phyloP scores from a whole-genome alignment of 2,888 invertebrate genomes.

The Ischnus inquisitorius region DNA sequence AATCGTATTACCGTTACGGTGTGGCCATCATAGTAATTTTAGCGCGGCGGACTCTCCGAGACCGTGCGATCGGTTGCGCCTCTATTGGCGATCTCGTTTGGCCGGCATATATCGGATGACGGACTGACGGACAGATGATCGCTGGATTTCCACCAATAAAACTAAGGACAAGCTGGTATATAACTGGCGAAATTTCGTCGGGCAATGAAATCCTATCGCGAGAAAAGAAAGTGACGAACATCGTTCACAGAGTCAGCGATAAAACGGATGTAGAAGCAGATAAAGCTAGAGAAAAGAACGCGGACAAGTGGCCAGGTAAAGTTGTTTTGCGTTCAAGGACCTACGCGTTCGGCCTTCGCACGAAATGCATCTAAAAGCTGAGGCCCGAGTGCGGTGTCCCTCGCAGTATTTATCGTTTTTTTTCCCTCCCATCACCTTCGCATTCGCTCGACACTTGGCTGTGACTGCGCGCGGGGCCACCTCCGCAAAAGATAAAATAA shows the following conservation, averaged over 20 bases:
- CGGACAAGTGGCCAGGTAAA: slow-evolving; percentile 75
- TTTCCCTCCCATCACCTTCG: slow-evolving; percentile 35
- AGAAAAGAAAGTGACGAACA: slow-evolving; percentile 9
- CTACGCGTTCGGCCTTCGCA: slow-evolving; percentile 74
- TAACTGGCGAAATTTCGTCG: background rate
- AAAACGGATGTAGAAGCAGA: background rate
- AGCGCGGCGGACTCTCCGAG: slow-evolving; percentile 11
- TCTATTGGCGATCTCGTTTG: slow-evolving; percentile 20
- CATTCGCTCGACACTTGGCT: slow-evolving; percentile 50
- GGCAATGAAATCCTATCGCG: background rate
- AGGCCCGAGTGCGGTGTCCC: slow-evolving; percentile 53
- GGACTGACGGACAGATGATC: background rate
- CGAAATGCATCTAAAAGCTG: slow-evolving; percentile 76
- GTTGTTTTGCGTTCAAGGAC: slow-evolving; percentile 75
- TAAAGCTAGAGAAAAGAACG: slow-evolving; percentile 34
- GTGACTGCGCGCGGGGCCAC: slow-evolving; percentile 7
- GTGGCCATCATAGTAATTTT: slow-evolving; percentile 37
- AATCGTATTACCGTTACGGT: slow-evolving; percentile 70
- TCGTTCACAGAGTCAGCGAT: slow-evolving; percentile 1
- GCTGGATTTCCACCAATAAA: background rate
- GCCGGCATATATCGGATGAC: background rate
- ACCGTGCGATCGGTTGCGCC: background rate
- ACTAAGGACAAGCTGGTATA: background rate
- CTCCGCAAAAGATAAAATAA: slow-evolving; percentile 74
- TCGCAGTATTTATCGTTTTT: slow-evolving; percentile 46